Evolutionary conservation across 2,888 invertebrate genomes (phyloP).

Genomic region (Meganola albula): DNA sequence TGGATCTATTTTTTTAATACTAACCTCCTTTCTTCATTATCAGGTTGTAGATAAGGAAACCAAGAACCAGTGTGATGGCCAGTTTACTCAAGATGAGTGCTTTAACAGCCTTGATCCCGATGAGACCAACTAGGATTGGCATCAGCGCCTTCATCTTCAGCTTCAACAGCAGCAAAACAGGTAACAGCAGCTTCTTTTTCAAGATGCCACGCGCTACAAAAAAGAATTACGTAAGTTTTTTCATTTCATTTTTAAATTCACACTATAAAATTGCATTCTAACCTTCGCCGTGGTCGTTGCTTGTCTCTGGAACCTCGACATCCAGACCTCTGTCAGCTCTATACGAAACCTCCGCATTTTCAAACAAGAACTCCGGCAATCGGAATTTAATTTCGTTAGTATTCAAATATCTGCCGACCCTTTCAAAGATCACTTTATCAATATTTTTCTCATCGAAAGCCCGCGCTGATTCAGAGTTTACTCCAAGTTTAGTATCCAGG

Average conservation of each 20-base stretch:
- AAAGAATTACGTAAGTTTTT: conserved; percentile 17
- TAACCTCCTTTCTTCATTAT: conserved; percentile 85
- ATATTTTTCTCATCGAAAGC: conserved; percentile 79
- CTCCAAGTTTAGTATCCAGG: conserved; percentile 83
- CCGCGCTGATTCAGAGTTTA: conserved; percentile 78
- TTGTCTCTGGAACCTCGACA: conserved; percentile 74
- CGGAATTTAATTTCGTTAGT: conserved; percentile 85
- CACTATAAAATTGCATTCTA: background rate
- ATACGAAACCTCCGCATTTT: conserved; percentile 81
- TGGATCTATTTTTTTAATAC: too few species aligned
- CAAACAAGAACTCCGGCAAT: conserved; percentile 84
- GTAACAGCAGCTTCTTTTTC: conserved; percentile 90
- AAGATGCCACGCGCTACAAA: conserved; percentile 84
- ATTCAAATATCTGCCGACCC: conserved; percentile 83
- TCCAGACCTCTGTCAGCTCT: conserved; percentile 82
- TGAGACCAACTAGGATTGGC: conserved; percentile 87
- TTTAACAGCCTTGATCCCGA: conserved; percentile 89
- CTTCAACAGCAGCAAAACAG: conserved; percentile 87
- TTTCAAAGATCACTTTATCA: conserved; percentile 85
- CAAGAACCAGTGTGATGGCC: conserved; percentile 87
- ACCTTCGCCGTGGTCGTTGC: conserved; percentile 77
- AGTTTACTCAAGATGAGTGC: conserved; percentile 90
- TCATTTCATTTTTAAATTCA: background rate
- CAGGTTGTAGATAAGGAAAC: conserved; percentile 88
- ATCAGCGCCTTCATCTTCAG: conserved; percentile 89